phyloP scores from a whole-genome alignment of 1,140 invertebrate genomes.

The Phortica variegata region DNA sequence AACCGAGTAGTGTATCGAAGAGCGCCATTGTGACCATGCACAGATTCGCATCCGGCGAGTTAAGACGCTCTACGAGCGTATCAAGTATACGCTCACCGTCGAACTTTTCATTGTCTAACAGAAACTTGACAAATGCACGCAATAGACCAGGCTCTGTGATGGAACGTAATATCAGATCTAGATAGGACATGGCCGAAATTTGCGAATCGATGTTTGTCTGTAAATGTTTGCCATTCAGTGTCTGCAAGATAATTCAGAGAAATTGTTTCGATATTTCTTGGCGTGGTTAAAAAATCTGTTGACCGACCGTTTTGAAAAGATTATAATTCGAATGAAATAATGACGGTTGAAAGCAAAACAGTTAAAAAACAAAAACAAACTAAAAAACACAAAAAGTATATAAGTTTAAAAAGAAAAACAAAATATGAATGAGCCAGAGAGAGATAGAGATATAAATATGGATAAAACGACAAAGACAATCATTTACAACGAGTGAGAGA shows the following conservation, averaged over 20 bases:
- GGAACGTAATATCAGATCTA: constrained; percentile 84
- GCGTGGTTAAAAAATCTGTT: too few species aligned
- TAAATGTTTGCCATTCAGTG: constrained; percentile 60
- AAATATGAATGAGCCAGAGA: too few species aligned
- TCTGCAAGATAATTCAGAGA: constrained; percentile 52
- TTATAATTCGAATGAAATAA: too few species aligned
- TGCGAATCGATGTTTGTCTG: constrained; percentile 82
- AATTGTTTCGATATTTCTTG: constrained; percentile 57
- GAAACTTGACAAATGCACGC: constrained; percentile 79
- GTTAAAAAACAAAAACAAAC: too few species aligned
- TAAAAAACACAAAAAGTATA: too few species aligned
- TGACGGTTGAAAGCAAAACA: too few species aligned
- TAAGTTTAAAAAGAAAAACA: too few species aligned
- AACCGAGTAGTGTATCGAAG: constrained; percentile 85
- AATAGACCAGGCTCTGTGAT: constrained; percentile 83
- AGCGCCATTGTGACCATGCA: constrained; percentile 87
- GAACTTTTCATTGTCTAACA: constrained; percentile 79
- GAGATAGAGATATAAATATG: constrained; percentile 11
- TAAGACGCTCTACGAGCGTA: constrained; percentile 73
- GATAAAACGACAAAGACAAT: constrained; percentile 5
- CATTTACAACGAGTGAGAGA: neutral
- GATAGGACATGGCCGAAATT: constrained; percentile 86
- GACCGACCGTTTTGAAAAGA: too few species aligned
- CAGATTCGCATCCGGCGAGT: constrained; percentile 69
- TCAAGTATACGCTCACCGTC: constrained; percentile 79